Percentiles rank a stretch among this genome's conserved stretches.
Conservation (phyloP, 2,113 vertebrate species). For the Machaerirhynchus nigripectus region DNA sequence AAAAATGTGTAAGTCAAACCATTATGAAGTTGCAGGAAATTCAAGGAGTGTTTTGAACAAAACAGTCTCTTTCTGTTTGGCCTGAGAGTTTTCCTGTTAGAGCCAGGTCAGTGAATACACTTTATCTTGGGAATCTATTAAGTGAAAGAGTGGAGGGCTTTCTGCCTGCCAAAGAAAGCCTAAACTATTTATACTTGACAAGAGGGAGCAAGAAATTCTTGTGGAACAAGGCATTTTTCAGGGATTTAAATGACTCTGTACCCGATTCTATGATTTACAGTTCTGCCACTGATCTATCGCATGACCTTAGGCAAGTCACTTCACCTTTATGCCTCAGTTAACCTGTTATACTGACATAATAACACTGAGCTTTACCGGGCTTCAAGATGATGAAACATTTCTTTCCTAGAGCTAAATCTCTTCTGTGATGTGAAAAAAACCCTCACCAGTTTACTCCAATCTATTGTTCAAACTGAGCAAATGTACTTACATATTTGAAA, state of each 20-base stretch:
- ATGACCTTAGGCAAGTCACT: slow-evolving; percentile 46
- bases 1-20: not conserved
- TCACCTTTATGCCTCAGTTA: slow-evolving; percentile 33
- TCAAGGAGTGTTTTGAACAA: not conserved
- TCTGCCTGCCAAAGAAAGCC: not conserved
- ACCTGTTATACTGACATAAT: not conserved
- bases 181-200: slow-evolving; percentile 9
- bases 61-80: not conserved
- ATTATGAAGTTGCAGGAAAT: not conserved
- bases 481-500: not conserved
- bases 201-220: not conserved
- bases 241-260: slow-evolving; percentile 1
- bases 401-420: slow-evolving; percentile 4
- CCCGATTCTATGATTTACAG: not conserved
- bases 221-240: slow-evolving; percentile 12
- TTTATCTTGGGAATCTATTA: slow-evolving; percentile 6
- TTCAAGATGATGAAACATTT: slow-evolving; percentile 26
- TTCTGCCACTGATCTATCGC: slow-evolving; percentile 3
- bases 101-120: not conserved
- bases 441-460: not conserved
- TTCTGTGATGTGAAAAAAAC: not conserved
- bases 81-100: not conserved
- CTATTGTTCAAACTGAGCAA: not conserved
- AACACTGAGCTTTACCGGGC: not conserved
- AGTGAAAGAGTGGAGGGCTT: not conserved